A percentile compares a stretch with the other conserved stretches of the same genome.
phyloP scores from a whole-genome alignment of 2,888 invertebrate species.

The Nephrocerus scutellatus region DNA sequence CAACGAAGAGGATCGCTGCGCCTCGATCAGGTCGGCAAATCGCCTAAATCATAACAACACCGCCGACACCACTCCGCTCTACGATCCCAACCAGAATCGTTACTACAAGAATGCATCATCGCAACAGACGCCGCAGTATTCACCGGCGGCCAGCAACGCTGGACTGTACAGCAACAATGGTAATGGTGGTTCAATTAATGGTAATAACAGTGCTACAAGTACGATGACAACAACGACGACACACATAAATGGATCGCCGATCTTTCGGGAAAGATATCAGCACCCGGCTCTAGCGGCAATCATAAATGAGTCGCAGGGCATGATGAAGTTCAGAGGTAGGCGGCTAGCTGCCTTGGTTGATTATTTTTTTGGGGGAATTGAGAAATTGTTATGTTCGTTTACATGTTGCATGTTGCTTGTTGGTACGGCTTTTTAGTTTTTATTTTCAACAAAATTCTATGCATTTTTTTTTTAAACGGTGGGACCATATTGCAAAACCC shows the following conservation, averaged over 20 bases:
- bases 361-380: no score
- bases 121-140: constrained; percentile 35
- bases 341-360: no score
- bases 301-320: constrained; percentile 45
- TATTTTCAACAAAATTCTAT: no score
- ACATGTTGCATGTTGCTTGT: no score
- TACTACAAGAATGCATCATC: constrained; percentile 33
- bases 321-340: constrained; percentile 44
- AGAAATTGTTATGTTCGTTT: no score
- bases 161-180: no score
- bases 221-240: constrained; percentile 19
- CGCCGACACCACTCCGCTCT: no score
- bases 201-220: constrained; percentile 18
- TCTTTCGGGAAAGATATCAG: constrained; percentile 45
- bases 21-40: constrained; percentile 40
- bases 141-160: no score
- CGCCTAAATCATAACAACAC: constrained; percentile 39
- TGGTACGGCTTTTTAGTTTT: no score
- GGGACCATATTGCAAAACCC: no score
- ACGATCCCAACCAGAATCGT: constrained; percentile 46
- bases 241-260: constrained; percentile 37
- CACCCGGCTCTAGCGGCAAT: constrained; percentile 46
- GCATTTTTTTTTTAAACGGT: no score
- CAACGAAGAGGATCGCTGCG: constrained; percentile 44
- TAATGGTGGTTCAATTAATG: constrained; percentile 15